Conservation (phyloP, 2,888 invertebrate species). For the Drosophila falleni region DNA sequence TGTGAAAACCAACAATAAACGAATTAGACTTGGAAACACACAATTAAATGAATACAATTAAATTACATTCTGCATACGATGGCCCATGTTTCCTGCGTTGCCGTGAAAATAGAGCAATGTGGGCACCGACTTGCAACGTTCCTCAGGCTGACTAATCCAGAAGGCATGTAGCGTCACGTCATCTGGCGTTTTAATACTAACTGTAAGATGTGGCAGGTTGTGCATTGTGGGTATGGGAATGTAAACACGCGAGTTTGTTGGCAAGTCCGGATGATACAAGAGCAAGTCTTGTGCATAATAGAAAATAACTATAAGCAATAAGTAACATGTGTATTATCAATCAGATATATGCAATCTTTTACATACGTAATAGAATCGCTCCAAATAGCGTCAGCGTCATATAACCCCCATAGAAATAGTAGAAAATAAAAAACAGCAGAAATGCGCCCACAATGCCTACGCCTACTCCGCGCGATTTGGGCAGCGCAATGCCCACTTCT, state of each 20-base stretch:
- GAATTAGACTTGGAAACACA: not conserved
- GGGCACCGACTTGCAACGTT: slow-evolving; percentile 89
- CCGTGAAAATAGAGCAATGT: slow-evolving; percentile 97
- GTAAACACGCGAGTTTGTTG: slow-evolving; percentile 94
- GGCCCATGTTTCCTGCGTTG: slow-evolving; percentile 98
- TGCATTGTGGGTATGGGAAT: slow-evolving; percentile 94
- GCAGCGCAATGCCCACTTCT: slow-evolving; percentile 81
- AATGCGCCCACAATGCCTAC: slow-evolving; percentile 91
- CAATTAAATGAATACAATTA: not conserved
- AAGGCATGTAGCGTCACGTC: slow-evolving; percentile 92
- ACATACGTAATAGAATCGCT: slow-evolving; percentile 90
- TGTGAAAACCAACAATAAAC: slow-evolving; percentile 6
- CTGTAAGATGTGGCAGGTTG: slow-evolving; percentile 94
- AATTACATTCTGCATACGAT: slow-evolving; percentile 92
- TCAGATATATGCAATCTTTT: not conserved
- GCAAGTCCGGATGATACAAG: slow-evolving; percentile 95
- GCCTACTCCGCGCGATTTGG: slow-evolving; percentile 89
- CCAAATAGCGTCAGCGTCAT: slow-evolving; percentile 90
- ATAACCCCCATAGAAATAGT: slow-evolving; percentile 93
- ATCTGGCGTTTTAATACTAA: slow-evolving; percentile 91
- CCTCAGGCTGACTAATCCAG: slow-evolving; percentile 91
- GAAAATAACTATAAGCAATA: slow-evolving; percentile 88
- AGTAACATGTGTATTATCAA: not conserved
- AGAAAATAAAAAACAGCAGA: slow-evolving; percentile 91
- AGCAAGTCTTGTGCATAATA: slow-evolving; percentile 95